phyloP scores from a whole-genome alignment of 2,797 vertebrate species.

The Syncerus caffer region DNA sequence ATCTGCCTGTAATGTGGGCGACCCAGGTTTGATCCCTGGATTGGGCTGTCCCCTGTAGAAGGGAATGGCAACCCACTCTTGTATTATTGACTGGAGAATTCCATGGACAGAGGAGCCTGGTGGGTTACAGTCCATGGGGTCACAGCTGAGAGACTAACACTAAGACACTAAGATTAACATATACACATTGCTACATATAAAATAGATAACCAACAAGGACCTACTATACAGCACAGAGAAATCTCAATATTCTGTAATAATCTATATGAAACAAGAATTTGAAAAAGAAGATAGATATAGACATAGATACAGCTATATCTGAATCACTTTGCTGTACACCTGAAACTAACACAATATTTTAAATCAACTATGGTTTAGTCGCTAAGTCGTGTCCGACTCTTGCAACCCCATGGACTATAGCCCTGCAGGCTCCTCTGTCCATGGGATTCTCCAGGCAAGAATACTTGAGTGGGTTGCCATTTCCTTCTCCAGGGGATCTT shows the following conservation, averaged over 20 bases:
- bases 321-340: neutral
- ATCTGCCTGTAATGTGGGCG: neutral
- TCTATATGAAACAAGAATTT: neutral
- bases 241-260: neutral
- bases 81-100: neutral
- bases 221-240: neutral
- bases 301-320: neutral
- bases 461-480: neutral
- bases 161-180: neutral
- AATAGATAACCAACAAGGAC: neutral
- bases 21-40: neutral
- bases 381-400: accelerated
- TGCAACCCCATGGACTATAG: neutral
- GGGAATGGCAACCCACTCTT: neutral
- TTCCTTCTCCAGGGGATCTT: neutral
- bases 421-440: neutral
- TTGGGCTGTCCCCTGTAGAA: neutral
- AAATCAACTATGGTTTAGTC: neutral
- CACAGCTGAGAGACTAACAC: neutral
- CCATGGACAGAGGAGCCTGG: neutral
- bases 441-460: neutral
- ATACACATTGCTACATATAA: neutral
- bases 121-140: accelerated
- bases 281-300: neutral
- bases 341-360: neutral